Evolutionary conservation across 2,888 invertebrate species (phyloP), one percentile per base, ranked within the genome.

Genomic region (Platyscelio sp.): DNA sequence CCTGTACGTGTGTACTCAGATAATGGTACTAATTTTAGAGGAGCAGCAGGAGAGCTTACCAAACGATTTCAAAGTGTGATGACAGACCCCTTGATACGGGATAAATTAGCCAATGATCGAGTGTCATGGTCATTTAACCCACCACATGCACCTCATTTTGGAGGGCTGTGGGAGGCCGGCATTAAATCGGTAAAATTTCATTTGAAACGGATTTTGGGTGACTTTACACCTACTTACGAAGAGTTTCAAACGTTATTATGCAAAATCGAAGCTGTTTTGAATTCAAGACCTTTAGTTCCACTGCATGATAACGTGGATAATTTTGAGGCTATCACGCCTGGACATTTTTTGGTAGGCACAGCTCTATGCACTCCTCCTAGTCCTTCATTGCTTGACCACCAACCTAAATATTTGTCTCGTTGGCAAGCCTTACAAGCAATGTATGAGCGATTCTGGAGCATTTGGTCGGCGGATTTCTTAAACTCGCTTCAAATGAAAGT

Each of bases 401-500:
- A 33, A 33, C 9, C 33, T 33, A 33, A 33, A 33, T 85, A 83
- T n/a, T 61, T 89, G 24, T 70, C 83, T 3, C 83, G 86, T 4
- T 89, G 88, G 87, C 86, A 88, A 60, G 46, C 61, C 1, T 67
- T 88, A 2, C 85, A 83, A 20, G 58, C 60, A 4, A 80, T 86
- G 60, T 61, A 26, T 3, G 89, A 89, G 61, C 75, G 85, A 4
- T 74, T 89, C 11, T 90, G 90, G 89, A 58, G 78, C 18, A 29
- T 84, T 0, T 89, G 89, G 88, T 46, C 80, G 2, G n/a, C 24
- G 1, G 90, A 90, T 20, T 90, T 24, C 24, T 51, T 51, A 13
- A 22, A 51, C 2, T 22, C 51, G 3, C 24, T 51, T 1, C 51
- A 51, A 24, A 24, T 24, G 24, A 22, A 13, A 51, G 13, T 11